Conservation (phyloP, 2,113 vertebrate species). For the Rattus rattus region DNA sequence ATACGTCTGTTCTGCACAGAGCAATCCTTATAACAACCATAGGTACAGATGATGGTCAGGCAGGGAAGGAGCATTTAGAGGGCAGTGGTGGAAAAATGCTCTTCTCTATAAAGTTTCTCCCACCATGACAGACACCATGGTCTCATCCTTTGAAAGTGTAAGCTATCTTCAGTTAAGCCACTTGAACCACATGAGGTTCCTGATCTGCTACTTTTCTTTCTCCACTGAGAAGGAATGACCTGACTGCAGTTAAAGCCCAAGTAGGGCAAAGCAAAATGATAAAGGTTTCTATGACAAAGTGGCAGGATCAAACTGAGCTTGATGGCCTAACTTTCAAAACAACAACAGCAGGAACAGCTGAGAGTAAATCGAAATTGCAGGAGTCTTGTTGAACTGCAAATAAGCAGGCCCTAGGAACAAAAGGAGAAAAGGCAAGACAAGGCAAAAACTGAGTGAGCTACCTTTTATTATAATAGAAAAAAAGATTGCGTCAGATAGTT, state of each 20-base stretch:
- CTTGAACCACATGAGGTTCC: constrained; percentile 21
- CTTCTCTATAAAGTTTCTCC: constrained; percentile 4
- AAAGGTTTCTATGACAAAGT: constrained; percentile 63
- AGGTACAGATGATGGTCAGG: neutral
- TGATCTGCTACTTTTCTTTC: constrained; percentile 48
- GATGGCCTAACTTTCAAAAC: constrained; percentile 53
- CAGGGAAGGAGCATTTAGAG: neutral
- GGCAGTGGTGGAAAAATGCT: neutral
- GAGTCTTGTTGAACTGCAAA: constrained; percentile 69
- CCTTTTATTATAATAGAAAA: constrained; percentile 64
- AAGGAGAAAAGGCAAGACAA: constrained; percentile 38
- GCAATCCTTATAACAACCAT: neutral
- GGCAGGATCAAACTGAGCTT: constrained; percentile 62
- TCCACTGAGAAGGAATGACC: constrained; percentile 35
- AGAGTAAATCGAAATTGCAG: constrained; percentile 72
- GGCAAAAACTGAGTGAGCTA: constrained; percentile 52
- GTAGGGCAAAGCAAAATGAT: constrained; percentile 62
- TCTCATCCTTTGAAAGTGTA: neutral
- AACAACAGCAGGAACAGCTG: constrained; percentile 71
- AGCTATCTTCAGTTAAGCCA: constrained; percentile 57
- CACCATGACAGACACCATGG: constrained; percentile 7
- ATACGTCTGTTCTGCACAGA: neutral
- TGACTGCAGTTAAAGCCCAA: constrained; percentile 48
- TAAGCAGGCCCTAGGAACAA: constrained; percentile 46
- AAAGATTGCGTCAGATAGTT: constrained; percentile 35